A percentile compares a stretch with the other conserved stretches of the same genome.
These are phyloP conservation scores for Campylorhamphus procurvoides DNA, from an alignment of 2,113 vertebrate genomes.

Conservation along the genomic window DNA sequence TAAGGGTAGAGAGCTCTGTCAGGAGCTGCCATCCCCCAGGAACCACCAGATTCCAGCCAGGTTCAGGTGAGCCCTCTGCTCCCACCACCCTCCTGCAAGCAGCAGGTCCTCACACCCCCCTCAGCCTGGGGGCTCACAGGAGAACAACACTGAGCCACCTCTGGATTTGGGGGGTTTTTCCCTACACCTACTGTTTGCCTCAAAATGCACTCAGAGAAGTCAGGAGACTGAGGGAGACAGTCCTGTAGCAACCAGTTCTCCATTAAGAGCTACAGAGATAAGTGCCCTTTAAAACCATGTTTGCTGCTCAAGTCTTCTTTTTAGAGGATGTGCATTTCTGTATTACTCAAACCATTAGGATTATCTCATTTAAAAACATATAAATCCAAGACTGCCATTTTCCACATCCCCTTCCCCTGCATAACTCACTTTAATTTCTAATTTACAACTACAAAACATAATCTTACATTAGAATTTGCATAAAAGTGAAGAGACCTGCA, in stretches of 20 bases:
- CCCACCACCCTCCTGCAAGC: neutral
- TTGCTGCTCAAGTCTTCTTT: conserved; percentile 12
- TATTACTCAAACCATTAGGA: neutral
- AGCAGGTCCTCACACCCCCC: neutral
- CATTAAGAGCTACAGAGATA: neutral
- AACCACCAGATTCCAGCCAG: rapidly evolving
- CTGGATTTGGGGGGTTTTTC: neutral
- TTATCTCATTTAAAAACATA: conserved; percentile 24
- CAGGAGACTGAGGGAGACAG: neutral
- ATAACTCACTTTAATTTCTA: conserved; percentile 59
- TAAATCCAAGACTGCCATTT: neutral
- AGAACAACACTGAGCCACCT: neutral
- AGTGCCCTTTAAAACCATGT: neutral
- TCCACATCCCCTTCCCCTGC: neutral
- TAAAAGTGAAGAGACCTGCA: conserved; percentile 72
- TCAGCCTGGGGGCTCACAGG: neutral
- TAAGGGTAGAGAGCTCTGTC: neutral
- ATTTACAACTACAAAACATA: conserved; percentile 72
- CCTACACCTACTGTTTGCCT: neutral
- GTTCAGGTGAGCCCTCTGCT: neutral
- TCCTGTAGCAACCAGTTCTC: neutral
- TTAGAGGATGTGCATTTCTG: neutral
- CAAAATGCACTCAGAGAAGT: neutral
- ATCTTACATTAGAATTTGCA: conserved; percentile 73
- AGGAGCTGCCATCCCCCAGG: neutral